Evolutionary conservation across 2,888 invertebrate species (phyloP).

Genomic region (Tipula lateralis): DNA sequence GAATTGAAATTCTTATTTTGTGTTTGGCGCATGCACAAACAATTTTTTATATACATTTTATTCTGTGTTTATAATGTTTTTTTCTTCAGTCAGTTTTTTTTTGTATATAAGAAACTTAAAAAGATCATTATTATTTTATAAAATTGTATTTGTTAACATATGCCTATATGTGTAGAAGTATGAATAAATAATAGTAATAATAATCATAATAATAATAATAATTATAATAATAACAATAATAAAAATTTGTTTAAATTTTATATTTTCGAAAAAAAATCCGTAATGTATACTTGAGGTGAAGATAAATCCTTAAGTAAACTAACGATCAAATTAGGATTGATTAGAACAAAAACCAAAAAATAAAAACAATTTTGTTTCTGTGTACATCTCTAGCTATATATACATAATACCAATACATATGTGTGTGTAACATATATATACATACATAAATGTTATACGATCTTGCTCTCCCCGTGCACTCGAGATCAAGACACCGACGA

Average conservation of each 20-base stretch:
- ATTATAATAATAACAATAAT: neutral
- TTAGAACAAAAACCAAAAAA: neutral
- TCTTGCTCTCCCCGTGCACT: neutral
- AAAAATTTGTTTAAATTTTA: neutral
- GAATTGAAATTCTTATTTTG: conserved; percentile 29
- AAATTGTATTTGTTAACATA: conserved; percentile 24
- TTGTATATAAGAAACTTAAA: conserved; percentile 24
- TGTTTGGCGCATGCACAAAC: conserved; percentile 29
- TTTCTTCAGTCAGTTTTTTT: neutral
- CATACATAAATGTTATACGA: neutral
- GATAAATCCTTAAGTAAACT: conserved; percentile 19
- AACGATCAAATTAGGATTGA: conserved; percentile 15
- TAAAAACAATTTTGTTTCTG: neutral
- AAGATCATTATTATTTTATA: conserved; percentile 19
- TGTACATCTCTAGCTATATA: neutral
- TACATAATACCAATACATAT: neutral
- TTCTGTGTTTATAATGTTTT: conserved; percentile 24
- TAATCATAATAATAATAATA: neutral
- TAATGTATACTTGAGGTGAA: conserved; percentile 24
- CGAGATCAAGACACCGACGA: neutral
- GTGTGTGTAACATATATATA: neutral
- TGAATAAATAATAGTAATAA: conserved; percentile 13
- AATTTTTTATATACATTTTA: conserved; percentile 25
- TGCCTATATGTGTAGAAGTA: conserved; percentile 24
- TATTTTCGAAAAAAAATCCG: neutral